Evolutionary conservation across 2,113 vertebrate species (phyloP).

Genomic region (Lepus europaeus): DNA sequence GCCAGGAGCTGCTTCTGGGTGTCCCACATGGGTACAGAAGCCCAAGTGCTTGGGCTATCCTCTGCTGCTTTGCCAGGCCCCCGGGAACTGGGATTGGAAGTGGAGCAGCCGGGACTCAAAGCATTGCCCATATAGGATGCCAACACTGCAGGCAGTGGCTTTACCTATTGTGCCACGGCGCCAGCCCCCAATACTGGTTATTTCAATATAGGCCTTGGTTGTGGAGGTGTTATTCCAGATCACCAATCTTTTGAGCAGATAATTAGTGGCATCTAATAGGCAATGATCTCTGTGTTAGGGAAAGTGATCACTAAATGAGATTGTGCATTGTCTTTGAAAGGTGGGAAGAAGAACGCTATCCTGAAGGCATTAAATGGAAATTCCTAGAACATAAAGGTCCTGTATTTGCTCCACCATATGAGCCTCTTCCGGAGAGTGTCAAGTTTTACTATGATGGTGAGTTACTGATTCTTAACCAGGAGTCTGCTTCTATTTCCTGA

Average conservation of each 20-base stretch:
- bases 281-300: constrained; percentile 17
- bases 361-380: constrained; percentile 98
- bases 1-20: too few species aligned
- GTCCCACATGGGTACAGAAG: too few species aligned
- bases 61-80: too few species aligned
- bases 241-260: constrained; percentile 3
- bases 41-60: too few species aligned
- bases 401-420: constrained; percentile 96
- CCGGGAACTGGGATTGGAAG: too few species aligned
- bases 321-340: constrained; percentile 87
- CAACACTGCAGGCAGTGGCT: too few species aligned
- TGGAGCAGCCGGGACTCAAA: too few species aligned
- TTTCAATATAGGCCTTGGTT: constrained; percentile 47
- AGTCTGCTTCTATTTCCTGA: constrained; percentile 50
- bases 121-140: too few species aligned
- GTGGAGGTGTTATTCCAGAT: constrained; percentile 4
- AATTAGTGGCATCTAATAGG: constrained; percentile 62
- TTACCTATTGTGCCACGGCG: too few species aligned
- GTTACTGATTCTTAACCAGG: constrained; percentile 79
- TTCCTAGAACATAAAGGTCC: constrained; percentile 99
- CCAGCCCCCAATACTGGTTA: neutral
- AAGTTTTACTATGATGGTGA: constrained; percentile 97
- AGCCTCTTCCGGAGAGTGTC: constrained; percentile 94
- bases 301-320: constrained; percentile 62
- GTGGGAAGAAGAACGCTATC: constrained; percentile 98